These are phyloP conservation scores for Intoshia linei DNA, from an alignment of 1,140 invertebrate genomes.

Conservation along the genomic window DNA sequence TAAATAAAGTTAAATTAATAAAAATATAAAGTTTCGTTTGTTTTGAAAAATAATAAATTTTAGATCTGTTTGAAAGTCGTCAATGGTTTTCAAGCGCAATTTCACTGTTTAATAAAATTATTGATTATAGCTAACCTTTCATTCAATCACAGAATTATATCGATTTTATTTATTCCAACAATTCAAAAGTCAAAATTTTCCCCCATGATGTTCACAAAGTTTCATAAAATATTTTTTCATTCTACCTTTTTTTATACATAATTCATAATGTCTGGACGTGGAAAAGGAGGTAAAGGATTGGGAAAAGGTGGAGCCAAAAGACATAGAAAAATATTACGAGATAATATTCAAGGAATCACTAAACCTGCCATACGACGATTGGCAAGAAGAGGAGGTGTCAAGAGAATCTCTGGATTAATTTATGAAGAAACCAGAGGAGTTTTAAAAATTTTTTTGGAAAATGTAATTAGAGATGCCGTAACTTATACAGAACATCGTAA, in stretches of 20 bases:
- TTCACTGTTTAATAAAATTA: no score
- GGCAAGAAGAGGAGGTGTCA: constrained; percentile 38
- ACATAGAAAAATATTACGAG: constrained; percentile 24
- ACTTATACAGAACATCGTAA: constrained; percentile 45
- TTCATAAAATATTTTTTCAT: background rate
- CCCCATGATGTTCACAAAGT: no score
- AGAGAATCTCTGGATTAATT: constrained; percentile 38
- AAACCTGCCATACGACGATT: constrained; percentile 33
- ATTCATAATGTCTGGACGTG: constrained; percentile 12
- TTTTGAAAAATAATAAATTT: no score
- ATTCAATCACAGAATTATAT: no score
- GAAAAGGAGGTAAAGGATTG: constrained; percentile 14
- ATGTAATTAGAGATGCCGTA: constrained; percentile 41
- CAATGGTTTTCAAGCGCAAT: no score
- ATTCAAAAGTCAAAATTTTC: no score
- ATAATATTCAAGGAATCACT: constrained; percentile 40
- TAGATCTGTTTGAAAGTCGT: no score
- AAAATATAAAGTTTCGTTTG: no score
- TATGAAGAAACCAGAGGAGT: constrained; percentile 36
- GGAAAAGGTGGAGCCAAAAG: constrained; percentile 16
- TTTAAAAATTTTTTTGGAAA: constrained; percentile 39
- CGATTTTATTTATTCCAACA: no score
- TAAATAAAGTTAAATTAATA: no score
- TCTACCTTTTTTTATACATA: no score
- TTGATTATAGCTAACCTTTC: no score